Evolutionary conservation across 2,113 vertebrate species (phyloP), one percentile per base, ranked within the genome.

Genomic region (Amia ocellicauda): DNA sequence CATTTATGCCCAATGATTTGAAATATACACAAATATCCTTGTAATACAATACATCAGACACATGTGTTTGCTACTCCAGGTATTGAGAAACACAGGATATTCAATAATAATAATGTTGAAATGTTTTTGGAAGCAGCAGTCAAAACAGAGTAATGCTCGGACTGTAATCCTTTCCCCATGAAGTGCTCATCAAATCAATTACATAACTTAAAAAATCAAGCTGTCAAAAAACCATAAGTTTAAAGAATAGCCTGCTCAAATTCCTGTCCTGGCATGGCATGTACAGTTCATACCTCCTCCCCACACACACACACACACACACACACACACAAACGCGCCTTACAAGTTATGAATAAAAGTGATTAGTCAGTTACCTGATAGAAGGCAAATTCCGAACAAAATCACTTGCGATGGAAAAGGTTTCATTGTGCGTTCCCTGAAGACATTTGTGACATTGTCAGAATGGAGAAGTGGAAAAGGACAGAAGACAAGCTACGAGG

Each of bases 351-450:
- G 17, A 16, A 27, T 58, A 22, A 64, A 14, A 36, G 17, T 17
- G 31, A 55, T 36, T 23, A 13, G 51, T 19, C 53, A 54, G 29
- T 78, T 90, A 90, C 89, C 89, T 89, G 89, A 69, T 19, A 88
- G 71, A 63, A 90, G 84, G 70, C 74, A 74, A 62, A 88, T 41
- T 58, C 76, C 72, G 61, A 63, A 63, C 78, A 89, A 76, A 67
- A 89, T 69, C 73, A 77, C 72, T 10, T 74, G 27, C 60, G 76
- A 71, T 68, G 78, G 72, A 66, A 23, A 3, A n/a, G 64, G 53
- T 66, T 71, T 79, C 89, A 90, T 91, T 50, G 70, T 76, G 58
- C 63, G 20, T 66, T 69, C 66, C 76, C 74, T 62, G 70, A 50
- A 22, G 71, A 63, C 69, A 75, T 84, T 73, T 61, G 69, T 57